Base-by-base conservation (phyloP, 37 sponge, comb jelly and placozoan species). In the Beroe ovata region DNA sequence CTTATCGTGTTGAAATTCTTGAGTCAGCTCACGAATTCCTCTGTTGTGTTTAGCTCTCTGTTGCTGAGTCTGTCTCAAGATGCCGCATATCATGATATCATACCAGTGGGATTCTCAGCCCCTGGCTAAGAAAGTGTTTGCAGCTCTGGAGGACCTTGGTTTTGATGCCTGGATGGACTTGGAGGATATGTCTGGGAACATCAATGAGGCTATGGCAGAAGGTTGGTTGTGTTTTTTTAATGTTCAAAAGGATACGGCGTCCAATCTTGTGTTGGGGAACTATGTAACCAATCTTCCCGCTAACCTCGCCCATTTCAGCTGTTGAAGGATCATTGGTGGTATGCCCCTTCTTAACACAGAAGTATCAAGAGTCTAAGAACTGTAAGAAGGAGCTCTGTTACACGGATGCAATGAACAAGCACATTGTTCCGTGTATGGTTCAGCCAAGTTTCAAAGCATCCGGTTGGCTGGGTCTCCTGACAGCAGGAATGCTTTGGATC, bases 161-260 rank as follows among this genome's bases (percentile, higher is more conserved):
- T 19, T 77, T 23, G 58, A 77, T 22, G 84, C 58, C 47, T 77
- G 84, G 84, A 77, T 77, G 84, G 84, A 77, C 25, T n/a, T 77
- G 23, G 84, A 77, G 54, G 84, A 42, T 33, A 66, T 66, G 69
- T 26, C 84, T 11, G 84, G 84, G 0, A 77, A 77, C 33, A 77
- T 77, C 8, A 77, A 77, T 25, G 84, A 77, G 47, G 84, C 84
- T 58, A 77, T 77, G 84, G 84, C 84, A 32, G 84, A 77, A 42
- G 84, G 84, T 66, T 66, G 19, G 54, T 47, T 47, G 11, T 47
- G 54, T 16, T 16, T 47, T 47, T n/a, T n/a, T n/a, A n/a, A n/a
- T n/a, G n/a, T n/a, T n/a, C n/a, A n/a, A n/a, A n/a, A n/a, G n/a
- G n/a, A n/a, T n/a, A n/a, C n/a, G n/a, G n/a, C n/a, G n/a, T n/a